These are phyloP conservation scores for Tokudaia tokunoshimensis DNA, from an alignment of 2,797 vertebrate genomes.

Conservation along the genomic window DNA sequence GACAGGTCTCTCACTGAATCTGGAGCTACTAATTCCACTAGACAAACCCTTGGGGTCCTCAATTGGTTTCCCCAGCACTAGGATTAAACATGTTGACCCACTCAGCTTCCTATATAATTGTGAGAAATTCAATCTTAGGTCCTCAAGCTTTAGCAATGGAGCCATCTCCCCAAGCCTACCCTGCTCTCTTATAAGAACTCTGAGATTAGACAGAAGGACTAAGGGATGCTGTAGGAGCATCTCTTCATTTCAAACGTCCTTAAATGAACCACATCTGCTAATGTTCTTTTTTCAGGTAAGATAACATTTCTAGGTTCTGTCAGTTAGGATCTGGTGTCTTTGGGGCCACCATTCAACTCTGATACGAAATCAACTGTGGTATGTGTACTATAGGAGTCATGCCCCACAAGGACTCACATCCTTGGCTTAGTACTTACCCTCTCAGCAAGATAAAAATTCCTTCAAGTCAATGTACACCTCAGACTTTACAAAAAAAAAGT, in stretches of 20 bases:
- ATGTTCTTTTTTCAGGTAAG: background rate
- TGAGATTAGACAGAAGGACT: background rate
- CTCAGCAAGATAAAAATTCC: background rate
- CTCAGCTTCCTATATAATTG: background rate
- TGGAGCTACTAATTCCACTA: background rate
- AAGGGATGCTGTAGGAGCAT: background rate
- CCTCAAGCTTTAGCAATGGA: background rate
- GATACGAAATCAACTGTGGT: background rate
- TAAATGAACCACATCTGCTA: conserved; percentile 20
- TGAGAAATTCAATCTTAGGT: background rate
- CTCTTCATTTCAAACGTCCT: background rate
- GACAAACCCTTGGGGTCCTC: background rate
- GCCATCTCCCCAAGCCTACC: background rate
- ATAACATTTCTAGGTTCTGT: background rate
- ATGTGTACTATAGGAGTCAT: background rate
- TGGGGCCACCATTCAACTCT: background rate
- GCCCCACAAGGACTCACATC: background rate
- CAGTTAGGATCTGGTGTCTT: background rate
- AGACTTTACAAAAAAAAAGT: background rate
- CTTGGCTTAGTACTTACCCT: background rate
- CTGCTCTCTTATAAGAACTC: background rate
- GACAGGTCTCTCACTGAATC: background rate
- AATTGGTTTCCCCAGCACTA: background rate
- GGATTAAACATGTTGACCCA: background rate
- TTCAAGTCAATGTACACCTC: background rate